A percentile compares a stretch with the other conserved stretches of the same genome.
Evolutionary conservation across 2,888 invertebrate species (phyloP).

Genomic region (Macropis europaea): DNA sequence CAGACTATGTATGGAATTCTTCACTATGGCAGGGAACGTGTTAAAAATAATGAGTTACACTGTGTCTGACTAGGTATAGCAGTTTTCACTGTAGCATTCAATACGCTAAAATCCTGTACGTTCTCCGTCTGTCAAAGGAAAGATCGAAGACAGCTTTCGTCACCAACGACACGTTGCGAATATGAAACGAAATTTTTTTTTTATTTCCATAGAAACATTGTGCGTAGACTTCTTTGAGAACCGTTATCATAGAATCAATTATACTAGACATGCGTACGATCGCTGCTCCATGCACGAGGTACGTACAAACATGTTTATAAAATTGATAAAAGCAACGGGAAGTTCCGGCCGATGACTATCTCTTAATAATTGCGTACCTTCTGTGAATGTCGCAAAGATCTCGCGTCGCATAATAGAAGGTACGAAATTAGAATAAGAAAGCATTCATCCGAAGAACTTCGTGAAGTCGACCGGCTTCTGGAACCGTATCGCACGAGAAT

Average conservation of each 20-base stretch:
- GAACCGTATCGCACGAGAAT: no score
- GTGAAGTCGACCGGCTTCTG: not conserved
- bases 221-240: not conserved
- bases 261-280: slow-evolving; percentile 44
- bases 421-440: slow-evolving; percentile 18
- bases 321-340: not conserved
- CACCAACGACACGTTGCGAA: not conserved
- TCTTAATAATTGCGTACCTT: slow-evolving; percentile 15
- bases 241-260: slow-evolving; percentile 25
- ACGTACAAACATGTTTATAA: slow-evolving; percentile 41
- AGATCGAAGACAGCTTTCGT: not conserved
- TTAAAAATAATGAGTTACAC: no score
- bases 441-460: not conserved
- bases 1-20: no score
- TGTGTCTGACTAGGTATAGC: no score
- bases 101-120: no score
- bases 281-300: slow-evolving; percentile 54
- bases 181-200: not conserved
- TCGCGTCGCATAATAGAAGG: slow-evolving; percentile 12
- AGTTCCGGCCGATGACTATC: not conserved
- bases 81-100: no score
- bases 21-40: no score
- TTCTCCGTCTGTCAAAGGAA: not conserved
- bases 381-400: slow-evolving; percentile 10
- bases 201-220: slow-evolving; percentile 1